Evolutionary conservation across 2,797 vertebrate genomes (phyloP).

Genomic region (Perodicticus potto): DNA sequence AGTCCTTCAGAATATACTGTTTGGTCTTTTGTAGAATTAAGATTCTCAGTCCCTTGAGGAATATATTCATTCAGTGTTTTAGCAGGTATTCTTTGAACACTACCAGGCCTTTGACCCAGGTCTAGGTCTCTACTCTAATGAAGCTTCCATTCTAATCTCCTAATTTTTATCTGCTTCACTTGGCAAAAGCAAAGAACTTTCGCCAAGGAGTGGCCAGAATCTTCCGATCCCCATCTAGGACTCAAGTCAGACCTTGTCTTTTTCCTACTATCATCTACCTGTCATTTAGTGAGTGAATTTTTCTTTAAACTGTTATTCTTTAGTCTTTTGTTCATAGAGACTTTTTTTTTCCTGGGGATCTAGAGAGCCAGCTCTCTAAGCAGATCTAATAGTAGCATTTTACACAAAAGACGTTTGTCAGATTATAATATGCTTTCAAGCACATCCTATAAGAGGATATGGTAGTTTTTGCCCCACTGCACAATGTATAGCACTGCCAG

Average conservation of each 20-base stretch:
- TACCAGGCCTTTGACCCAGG: neutral
- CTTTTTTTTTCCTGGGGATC: conserved; percentile 43
- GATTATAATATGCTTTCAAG: conserved; percentile 33
- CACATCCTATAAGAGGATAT: neutral
- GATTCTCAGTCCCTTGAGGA: conserved; percentile 24
- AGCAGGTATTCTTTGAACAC: neutral
- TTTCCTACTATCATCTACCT: neutral
- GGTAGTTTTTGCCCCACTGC: conserved; percentile 20
- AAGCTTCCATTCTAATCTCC: conserved; percentile 21
- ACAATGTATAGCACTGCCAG: neutral
- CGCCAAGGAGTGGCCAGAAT: neutral
- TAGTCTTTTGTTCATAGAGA: conserved; percentile 51
- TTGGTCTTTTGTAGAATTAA: neutral
- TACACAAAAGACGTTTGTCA: conserved; percentile 26
- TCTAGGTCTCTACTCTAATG: neutral
- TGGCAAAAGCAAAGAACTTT: conserved; percentile 19
- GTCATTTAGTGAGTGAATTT: conserved; percentile 16
- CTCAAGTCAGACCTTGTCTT: neutral
- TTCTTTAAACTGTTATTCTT: conserved; percentile 9
- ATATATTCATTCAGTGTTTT: neutral
- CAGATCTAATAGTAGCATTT: conserved; percentile 10
- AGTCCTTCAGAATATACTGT: neutral
- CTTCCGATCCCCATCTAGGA: neutral
- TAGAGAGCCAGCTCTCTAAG: conserved; percentile 32
- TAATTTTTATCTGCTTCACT: neutral